Evolutionary conservation across 2,888 invertebrate species (phyloP).

Genomic region (Eristalis pertinax): DNA sequence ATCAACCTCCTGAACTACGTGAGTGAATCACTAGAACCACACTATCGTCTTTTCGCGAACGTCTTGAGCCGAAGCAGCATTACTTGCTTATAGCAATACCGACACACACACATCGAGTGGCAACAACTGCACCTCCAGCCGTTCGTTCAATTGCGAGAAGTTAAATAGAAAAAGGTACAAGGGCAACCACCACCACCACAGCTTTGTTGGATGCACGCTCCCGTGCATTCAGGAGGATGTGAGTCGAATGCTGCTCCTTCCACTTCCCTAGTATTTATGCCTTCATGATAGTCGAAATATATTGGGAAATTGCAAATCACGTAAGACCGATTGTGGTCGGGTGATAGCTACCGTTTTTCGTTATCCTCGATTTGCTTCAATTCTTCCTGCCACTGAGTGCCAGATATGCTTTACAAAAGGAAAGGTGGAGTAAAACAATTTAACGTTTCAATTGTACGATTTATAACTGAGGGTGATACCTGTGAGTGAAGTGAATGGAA

Average conservation of each 20-base stretch:
- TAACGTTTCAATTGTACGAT: constrained; percentile 39
- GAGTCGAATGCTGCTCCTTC: constrained; percentile 37
- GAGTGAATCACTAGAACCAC: constrained; percentile 37
- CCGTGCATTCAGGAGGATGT: neutral
- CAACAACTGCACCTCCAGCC: constrained; percentile 4
- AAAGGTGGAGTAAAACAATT: constrained; percentile 27
- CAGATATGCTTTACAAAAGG: neutral
- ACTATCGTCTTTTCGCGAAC: constrained; percentile 14
- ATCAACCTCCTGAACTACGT: constrained; percentile 24
- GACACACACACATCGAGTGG: neutral
- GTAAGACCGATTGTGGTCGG: constrained; percentile 71
- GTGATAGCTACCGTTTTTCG: constrained; percentile 27
- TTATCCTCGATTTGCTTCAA: constrained; percentile 19
- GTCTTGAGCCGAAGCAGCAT: constrained; percentile 11
- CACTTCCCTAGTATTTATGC: constrained; percentile 45
- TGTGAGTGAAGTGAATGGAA: neutral
- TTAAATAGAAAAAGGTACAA: neutral
- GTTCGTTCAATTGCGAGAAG: neutral
- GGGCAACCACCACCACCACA: neutral
- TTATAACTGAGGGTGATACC: constrained; percentile 16
- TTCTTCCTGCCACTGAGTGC: constrained; percentile 7
- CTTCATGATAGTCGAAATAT: constrained; percentile 53
- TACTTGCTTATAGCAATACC: constrained; percentile 3
- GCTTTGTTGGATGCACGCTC: neutral
- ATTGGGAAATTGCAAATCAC: constrained; percentile 78